Percentiles rank a stretch among this genome's conserved stretches.
Conservation (phyloP, 2,888 invertebrate species). For the Spialia ferax region DNA sequence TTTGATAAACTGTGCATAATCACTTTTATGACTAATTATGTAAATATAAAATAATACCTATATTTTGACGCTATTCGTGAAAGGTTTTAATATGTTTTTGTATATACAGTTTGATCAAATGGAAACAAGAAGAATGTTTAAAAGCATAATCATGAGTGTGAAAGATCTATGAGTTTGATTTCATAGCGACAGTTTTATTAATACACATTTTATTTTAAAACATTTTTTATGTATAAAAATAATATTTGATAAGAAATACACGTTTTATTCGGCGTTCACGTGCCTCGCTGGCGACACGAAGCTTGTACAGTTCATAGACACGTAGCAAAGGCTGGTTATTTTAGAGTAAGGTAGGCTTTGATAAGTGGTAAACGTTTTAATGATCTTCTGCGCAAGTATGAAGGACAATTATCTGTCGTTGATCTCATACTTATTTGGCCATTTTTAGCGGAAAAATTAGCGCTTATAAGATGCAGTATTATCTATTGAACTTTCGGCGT, state of each 20-base stretch:
- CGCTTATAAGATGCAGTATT: conserved; percentile 25
- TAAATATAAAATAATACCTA: no score
- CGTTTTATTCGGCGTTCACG: conserved; percentile 33
- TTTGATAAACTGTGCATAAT: no score
- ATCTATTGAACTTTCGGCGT: background rate
- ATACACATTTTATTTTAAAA: background rate
- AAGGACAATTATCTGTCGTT: conserved; percentile 30
- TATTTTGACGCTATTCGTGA: no score
- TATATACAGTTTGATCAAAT: no score
- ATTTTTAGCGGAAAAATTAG: background rate
- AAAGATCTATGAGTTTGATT: background rate
- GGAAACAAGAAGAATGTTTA: background rate
- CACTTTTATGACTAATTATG: no score
- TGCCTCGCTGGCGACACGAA: conserved; percentile 33
- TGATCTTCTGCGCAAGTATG: conserved; percentile 11
- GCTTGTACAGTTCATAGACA: conserved; percentile 29
- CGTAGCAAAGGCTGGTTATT: conserved; percentile 34
- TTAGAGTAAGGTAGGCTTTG: conserved; percentile 24
- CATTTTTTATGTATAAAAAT: conserved; percentile 4
- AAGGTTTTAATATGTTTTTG: no score
- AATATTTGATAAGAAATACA: conserved; percentile 9
- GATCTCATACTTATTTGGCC: conserved; percentile 24
- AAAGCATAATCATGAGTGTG: background rate
- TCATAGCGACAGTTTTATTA: background rate
- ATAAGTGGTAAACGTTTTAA: conserved; percentile 24